Evolutionary conservation across 2,113 vertebrate genomes (phyloP).

Genomic region (Hipposideros armiger): DNA sequence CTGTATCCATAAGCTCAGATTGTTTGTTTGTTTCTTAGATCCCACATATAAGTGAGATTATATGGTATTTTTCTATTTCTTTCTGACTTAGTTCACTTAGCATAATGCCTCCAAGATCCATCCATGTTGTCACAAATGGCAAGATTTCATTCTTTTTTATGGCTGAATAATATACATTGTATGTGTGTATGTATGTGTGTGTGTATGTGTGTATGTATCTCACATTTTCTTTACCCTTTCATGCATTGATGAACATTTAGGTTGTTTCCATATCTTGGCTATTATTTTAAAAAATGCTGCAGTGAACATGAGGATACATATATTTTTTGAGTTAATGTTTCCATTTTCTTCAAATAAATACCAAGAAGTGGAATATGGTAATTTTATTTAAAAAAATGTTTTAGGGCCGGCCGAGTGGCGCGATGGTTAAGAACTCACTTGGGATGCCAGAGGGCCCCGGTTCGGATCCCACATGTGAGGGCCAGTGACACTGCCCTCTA

Average conservation of each 20-base stretch:
- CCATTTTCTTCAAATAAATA: neutral
- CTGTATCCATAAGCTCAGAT: neutral
- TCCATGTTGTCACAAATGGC: neutral
- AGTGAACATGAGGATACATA: neutral
- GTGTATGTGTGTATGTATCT: neutral
- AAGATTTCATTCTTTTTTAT: neutral
- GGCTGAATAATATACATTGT: neutral
- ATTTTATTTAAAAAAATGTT: neutral
- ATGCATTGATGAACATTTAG: neutral
- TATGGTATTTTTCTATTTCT: neutral
- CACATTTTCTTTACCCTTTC: neutral
- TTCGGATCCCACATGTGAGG: no score
- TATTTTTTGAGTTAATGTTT: neutral
- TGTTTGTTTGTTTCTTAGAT: neutral
- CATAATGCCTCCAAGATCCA: neutral
- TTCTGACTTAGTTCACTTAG: neutral
- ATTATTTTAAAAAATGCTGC: neutral
- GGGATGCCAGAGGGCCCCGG: no score
- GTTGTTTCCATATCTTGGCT: neutral
- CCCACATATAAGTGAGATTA: neutral
- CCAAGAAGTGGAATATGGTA: neutral
- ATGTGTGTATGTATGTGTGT: neutral
- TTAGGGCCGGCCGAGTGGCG: no score
- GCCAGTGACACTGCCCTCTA: no score
- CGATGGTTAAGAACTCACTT: no score